Evolutionary conservation across 92 coral and sea anemone genomes (phyloP).

Genomic region (Phymanthus crucifer): DNA sequence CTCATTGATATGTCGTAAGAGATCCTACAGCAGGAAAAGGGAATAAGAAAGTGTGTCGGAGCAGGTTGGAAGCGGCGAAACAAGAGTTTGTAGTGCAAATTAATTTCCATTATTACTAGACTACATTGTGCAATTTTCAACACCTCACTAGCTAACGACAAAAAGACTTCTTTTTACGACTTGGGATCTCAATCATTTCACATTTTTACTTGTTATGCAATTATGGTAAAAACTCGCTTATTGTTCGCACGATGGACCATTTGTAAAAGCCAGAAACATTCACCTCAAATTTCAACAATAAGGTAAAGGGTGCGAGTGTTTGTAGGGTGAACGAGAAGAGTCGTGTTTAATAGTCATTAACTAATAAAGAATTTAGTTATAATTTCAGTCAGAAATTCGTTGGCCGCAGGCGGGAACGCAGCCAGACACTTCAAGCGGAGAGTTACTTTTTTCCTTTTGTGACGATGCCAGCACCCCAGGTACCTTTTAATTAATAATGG

Average conservation of each 20-base stretch:
- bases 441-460: slow-evolving; percentile 1
- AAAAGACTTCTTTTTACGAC: slow-evolving; percentile 19
- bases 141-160: slow-evolving; percentile 31
- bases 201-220: slow-evolving; percentile 14
- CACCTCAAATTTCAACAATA: background rate
- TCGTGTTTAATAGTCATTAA: background rate
- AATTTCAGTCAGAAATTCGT: background rate
- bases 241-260: slow-evolving; percentile 7
- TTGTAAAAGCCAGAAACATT: background rate
- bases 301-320: background rate
- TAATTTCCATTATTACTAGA: slow-evolving; percentile 35
- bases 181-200: slow-evolving; percentile 19
- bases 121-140: slow-evolving; percentile 40
- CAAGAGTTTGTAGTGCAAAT: background rate
- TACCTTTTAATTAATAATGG: slow-evolving; percentile 22
- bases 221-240: background rate
- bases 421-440: background rate
- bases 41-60: background rate
- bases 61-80: background rate
- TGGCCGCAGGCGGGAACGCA: background rate
- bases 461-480: slow-evolving; percentile 11
- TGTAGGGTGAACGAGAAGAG: background rate
- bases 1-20: slow-evolving; percentile 7
- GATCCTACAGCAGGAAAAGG: background rate
- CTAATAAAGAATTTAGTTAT: slow-evolving; percentile 2